A percentile compares a stretch with the other conserved stretches of the same genome.
Conservation (phyloP, 2,797 vertebrate species). For the Alcedo atthis region DNA sequence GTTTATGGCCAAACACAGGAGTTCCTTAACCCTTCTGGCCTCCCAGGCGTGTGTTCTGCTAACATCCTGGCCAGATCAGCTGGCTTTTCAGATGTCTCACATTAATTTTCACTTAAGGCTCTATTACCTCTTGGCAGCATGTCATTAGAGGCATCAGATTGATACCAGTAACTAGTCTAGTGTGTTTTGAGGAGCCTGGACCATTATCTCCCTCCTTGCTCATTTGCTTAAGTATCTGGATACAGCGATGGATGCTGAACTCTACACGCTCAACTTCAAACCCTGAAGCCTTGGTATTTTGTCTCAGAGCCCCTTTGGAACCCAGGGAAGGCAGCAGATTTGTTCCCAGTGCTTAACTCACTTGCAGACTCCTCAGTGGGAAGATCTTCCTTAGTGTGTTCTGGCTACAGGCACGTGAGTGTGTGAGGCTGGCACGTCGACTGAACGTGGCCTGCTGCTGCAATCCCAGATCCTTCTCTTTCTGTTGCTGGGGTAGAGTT, state of each 20-base stretch:
- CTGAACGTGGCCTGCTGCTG: background rate
- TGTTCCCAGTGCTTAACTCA: background rate
- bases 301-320: background rate
- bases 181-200: background rate
- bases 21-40: background rate
- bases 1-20: background rate
- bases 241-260: background rate
- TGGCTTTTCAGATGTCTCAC: constrained; percentile 8
- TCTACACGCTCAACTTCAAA: background rate
- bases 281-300: background rate
- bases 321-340: background rate
- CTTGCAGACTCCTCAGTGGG: background rate
- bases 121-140: constrained; percentile 16
- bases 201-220: background rate
- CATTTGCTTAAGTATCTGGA: background rate
- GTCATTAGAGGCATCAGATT: constrained; percentile 8
- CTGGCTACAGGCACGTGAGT: rapidly evolving
- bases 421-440: background rate
- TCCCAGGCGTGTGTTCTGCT: constrained; percentile 23
- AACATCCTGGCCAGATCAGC: constrained; percentile 22
- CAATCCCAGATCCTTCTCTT: background rate
- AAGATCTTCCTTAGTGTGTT: background rate
- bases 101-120: constrained; percentile 13
- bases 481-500: background rate
- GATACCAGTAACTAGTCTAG: constrained; percentile 16